A percentile compares a stretch with the other conserved stretches of the same genome.
phyloP scores from a whole-genome alignment of 2,888 invertebrate genomes.

The Lasius fuliginosus region DNA sequence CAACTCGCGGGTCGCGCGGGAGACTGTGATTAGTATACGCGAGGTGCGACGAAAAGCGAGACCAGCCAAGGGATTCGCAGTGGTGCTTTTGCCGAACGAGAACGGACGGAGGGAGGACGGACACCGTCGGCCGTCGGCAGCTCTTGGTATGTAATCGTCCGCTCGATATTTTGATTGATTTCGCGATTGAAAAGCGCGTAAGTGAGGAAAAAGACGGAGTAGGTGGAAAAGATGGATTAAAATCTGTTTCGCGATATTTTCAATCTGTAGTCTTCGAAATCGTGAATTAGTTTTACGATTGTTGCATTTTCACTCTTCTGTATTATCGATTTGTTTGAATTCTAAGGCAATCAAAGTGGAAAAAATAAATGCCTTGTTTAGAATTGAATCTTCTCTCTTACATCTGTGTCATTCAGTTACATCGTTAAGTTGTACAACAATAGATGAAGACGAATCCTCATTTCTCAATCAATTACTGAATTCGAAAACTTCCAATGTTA shows the following conservation, averaged over 20 bases:
- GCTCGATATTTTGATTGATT: neutral
- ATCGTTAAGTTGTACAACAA: neutral
- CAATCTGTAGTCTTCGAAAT: neutral
- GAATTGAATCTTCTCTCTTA: neutral
- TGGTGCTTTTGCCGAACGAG: constrained; percentile 42
- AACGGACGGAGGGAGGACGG: constrained; percentile 50
- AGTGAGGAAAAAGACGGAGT: neutral
- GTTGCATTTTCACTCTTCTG: neutral
- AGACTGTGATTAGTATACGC: constrained; percentile 67
- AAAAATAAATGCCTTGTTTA: neutral
- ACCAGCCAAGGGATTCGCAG: constrained; percentile 65
- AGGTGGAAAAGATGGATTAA: neutral
- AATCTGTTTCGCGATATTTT: neutral
- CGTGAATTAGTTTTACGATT: neutral
- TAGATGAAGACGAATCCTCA: neutral
- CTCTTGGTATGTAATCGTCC: constrained; percentile 69
- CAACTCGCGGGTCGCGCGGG: constrained; percentile 31
- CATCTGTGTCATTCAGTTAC: neutral
- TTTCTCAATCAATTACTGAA: neutral
- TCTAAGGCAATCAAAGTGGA: neutral
- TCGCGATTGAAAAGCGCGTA: neutral
- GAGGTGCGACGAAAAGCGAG: constrained; percentile 56
- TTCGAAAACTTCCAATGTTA: neutral
- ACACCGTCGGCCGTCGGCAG: constrained; percentile 82
- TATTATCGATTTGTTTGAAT: neutral